A percentile compares a stretch with the other conserved stretches of the same genome.
Conservation (phyloP, 2,888 invertebrate species). For the Caradrina kadenii region DNA sequence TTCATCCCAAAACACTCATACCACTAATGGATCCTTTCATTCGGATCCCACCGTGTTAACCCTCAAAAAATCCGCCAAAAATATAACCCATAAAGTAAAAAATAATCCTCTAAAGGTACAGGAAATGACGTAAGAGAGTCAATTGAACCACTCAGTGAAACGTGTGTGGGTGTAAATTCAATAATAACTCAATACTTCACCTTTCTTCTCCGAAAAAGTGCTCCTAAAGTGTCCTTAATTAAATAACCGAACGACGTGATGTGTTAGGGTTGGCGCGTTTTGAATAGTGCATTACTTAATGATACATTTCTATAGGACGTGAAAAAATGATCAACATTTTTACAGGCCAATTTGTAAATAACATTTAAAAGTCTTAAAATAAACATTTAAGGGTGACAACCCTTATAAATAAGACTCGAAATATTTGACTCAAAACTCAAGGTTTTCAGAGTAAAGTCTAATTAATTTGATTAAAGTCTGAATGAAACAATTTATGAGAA, state of each 20-base stretch:
- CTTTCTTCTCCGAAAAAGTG: constrained; percentile 59
- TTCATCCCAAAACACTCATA: constrained; percentile 21
- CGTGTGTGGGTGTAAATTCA: constrained; percentile 77
- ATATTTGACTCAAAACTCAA: background rate
- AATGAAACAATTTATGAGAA: background rate
- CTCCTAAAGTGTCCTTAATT: constrained; percentile 69
- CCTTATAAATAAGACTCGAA: too few relatives aligned
- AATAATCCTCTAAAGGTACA: constrained; percentile 56
- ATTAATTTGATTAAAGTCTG: background rate
- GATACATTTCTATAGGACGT: background rate
- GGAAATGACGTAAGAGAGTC: constrained; percentile 65
- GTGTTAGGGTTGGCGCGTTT: constrained; percentile 45
- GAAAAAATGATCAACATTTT: background rate
- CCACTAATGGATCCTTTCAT: constrained; percentile 60
- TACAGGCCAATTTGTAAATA: background rate
- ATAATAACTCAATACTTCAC: constrained; percentile 72
- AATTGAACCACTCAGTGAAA: constrained; percentile 73
- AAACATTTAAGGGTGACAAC: too few relatives aligned
- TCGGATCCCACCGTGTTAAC: constrained; percentile 21
- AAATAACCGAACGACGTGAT: constrained; percentile 61
- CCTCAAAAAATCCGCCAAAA: constrained; percentile 42
- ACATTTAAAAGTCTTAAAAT: background rate
- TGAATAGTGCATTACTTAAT: background rate
- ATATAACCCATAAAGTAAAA: constrained; percentile 49
- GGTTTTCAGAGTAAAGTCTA: background rate